A percentile compares a stretch with the other conserved stretches of the same genome.
Evolutionary conservation across 2,113 vertebrate species (phyloP).

Genomic region (Amblyopsis rosae): DNA sequence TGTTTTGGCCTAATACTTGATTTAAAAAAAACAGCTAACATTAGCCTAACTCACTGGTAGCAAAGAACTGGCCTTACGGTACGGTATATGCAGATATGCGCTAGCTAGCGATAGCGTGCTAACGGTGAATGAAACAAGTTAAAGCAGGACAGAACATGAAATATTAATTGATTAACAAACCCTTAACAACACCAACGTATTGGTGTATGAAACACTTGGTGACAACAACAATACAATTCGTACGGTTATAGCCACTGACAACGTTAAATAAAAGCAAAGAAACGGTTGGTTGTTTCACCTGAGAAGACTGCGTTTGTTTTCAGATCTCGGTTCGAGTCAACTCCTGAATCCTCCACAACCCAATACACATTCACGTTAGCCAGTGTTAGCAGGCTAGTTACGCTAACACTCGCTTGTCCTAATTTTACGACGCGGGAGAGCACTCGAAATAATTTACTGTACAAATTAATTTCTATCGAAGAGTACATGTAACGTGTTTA

Average conservation of each 20-base stretch:
- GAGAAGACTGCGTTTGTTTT: constrained; percentile 25
- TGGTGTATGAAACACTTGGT: constrained; percentile 51
- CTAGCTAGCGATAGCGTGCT: constrained; percentile 7
- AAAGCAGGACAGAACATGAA: constrained; percentile 38
- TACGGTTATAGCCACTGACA: constrained; percentile 8
- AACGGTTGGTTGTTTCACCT: constrained; percentile 30
- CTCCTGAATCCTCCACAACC: constrained; percentile 76
- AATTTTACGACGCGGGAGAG: constrained; percentile 21
- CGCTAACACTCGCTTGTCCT: constrained; percentile 40
- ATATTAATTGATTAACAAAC: constrained; percentile 50
- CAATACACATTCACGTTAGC: constrained; percentile 44
- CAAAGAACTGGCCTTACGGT: not conserved
- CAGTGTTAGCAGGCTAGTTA: constrained; percentile 41
- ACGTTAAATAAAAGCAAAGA: not conserved
- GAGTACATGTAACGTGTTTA: constrained; percentile 36
- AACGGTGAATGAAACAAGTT: constrained; percentile 25
- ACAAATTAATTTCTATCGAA: not conserved
- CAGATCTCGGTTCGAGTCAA: constrained; percentile 40
- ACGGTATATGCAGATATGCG: not conserved
- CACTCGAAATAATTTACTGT: not conserved
- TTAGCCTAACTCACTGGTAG: constrained; percentile 10
- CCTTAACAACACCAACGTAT: constrained; percentile 21
- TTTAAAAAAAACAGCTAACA: constrained; percentile 15
- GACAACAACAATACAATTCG: constrained; percentile 41
- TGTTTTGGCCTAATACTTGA: constrained; percentile 39